phyloP scores from a whole-genome alignment of 2,888 invertebrate species.

The Blera fallax region DNA sequence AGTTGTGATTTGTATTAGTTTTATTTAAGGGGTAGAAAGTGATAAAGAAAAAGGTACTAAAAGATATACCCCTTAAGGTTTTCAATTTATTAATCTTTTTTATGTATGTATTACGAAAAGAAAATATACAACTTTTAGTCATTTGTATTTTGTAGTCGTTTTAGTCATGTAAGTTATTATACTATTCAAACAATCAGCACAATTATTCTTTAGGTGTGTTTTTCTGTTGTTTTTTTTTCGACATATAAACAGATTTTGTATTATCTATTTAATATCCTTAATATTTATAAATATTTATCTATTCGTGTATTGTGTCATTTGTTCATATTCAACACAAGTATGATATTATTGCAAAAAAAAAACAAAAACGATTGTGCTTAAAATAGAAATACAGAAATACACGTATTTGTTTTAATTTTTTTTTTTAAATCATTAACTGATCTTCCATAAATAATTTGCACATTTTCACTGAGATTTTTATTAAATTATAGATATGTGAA shows the following conservation, averaged over 20 bases:
- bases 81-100: conserved; percentile 12
- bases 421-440: conserved; percentile 47
- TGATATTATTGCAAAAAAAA: neutral
- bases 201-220: conserved; percentile 64
- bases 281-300: conserved; percentile 45
- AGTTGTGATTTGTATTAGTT: conserved; percentile 65
- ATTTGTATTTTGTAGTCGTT: conserved; percentile 68
- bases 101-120: conserved; percentile 33
- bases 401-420: neutral
- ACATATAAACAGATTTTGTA: neutral
- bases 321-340: neutral
- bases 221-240: conserved; percentile 3
- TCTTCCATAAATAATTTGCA: conserved; percentile 62
- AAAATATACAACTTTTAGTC: conserved; percentile 64
- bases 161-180: conserved; percentile 57
- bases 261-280: conserved; percentile 14
- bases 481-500: conserved; percentile 5
- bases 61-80: conserved; percentile 26
- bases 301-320: conserved; percentile 68
- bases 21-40: conserved; percentile 39
- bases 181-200: conserved; percentile 53
- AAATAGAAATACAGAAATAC: neutral
- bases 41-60: conserved; percentile 58
- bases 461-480: conserved; percentile 48
- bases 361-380: neutral